phyloP scores from a whole-genome alignment of 2,797 vertebrate species.

The Notolabrus celidotus region DNA sequence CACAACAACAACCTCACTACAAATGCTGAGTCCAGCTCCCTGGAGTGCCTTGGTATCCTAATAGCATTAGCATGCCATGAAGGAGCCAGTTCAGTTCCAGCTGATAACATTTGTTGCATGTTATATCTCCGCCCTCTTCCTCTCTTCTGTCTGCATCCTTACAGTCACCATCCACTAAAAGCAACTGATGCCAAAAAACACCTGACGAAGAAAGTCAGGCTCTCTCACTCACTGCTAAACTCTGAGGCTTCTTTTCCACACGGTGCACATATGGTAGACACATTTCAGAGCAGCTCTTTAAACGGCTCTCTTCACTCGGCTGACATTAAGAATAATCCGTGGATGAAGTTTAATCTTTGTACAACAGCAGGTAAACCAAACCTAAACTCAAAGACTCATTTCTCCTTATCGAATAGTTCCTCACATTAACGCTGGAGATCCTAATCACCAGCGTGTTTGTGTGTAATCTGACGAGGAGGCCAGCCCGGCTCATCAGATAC shows the following conservation, averaged over 20 bases:
- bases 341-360: neutral
- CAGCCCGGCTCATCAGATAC: slow-evolving; percentile 21
- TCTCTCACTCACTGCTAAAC: neutral
- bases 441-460: slow-evolving; percentile 19
- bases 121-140: neutral
- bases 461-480: slow-evolving; percentile 9
- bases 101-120: neutral
- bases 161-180: neutral
- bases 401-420: neutral
- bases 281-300: slow-evolving; percentile 29
- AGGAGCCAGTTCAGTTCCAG: neutral
- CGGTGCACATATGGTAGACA: slow-evolving; percentile 28
- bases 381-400: neutral
- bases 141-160: neutral
- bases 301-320: neutral
- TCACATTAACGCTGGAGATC: slow-evolving; percentile 8
- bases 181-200: neutral
- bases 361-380: slow-evolving; percentile 11
- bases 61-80: neutral
- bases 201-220: neutral
- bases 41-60: neutral
- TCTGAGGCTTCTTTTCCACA: neutral
- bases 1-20: too few relatives aligned
- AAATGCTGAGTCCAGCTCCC: too few relatives aligned
- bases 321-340: neutral